Percentiles rank a stretch among this genome's conserved stretches.
phyloP scores from a whole-genome alignment of 2,888 invertebrate genomes.

The Cryptophagus acutangulus region DNA sequence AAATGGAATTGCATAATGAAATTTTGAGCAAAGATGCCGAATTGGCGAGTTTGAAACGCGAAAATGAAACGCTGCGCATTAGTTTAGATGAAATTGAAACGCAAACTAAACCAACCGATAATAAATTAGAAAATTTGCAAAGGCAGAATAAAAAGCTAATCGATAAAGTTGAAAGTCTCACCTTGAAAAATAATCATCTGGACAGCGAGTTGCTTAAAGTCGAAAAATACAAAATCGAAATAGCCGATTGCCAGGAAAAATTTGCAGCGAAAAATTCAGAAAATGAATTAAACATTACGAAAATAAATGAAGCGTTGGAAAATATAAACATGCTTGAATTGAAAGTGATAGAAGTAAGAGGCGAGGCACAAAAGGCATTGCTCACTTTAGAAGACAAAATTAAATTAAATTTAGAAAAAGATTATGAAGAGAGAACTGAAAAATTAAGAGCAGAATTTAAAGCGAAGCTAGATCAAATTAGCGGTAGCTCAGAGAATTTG shows the following conservation, averaged over 20 bases:
- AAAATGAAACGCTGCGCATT: conserved; percentile 35
- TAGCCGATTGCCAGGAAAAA: conserved; percentile 24
- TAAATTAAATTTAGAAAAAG: conserved; percentile 30
- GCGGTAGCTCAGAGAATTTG: conserved; percentile 25
- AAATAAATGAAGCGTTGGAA: conserved; percentile 20
- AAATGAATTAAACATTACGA: too few species aligned
- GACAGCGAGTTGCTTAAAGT: conserved; percentile 42
- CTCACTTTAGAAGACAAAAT: conserved; percentile 40
- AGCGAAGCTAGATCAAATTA: conserved; percentile 32
- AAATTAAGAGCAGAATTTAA: conserved; percentile 33
- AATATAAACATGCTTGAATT: conserved; percentile 11
- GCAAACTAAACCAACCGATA: conserved; percentile 22
- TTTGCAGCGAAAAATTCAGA: conserved; percentile 19
- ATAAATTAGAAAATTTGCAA: conserved; percentile 42
- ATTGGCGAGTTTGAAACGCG: conserved; percentile 40
- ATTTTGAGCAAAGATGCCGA: conserved; percentile 43
- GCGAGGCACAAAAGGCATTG: conserved; percentile 43
- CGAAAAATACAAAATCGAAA: conserved; percentile 39
- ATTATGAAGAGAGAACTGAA: conserved; percentile 31
- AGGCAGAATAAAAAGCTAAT: conserved; percentile 44
- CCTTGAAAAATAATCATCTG: conserved; percentile 36
- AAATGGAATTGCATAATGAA: conserved; percentile 46
- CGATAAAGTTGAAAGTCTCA: conserved; percentile 41
- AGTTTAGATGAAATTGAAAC: conserved; percentile 35
- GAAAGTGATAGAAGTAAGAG: too few species aligned